Conservation (phyloP, 2,113 vertebrate genomes). For the Barnardius zonarius region DNA sequence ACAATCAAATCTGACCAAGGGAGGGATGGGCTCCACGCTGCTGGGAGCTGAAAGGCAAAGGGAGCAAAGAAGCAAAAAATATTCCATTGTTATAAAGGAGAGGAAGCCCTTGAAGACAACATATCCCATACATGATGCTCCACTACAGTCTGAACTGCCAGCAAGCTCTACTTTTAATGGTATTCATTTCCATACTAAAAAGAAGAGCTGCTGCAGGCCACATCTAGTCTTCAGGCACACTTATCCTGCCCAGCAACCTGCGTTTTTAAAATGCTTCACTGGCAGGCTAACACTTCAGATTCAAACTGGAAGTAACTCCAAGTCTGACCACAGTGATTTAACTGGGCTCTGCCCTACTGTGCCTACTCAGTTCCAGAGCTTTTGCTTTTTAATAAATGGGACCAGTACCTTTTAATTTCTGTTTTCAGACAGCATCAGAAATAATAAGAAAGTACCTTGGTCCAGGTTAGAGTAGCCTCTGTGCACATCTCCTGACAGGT, state of each 20-base stretch:
- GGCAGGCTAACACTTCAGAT: background rate
- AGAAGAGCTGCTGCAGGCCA: background rate
- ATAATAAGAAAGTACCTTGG: background rate
- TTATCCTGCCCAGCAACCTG: background rate
- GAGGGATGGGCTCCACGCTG: background rate
- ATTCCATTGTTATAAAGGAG: background rate
- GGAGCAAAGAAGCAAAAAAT: background rate
- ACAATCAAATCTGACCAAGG: background rate
- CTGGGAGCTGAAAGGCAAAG: background rate
- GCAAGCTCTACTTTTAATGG: background rate
- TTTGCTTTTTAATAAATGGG: background rate
- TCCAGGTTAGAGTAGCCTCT: background rate
- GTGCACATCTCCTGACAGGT: background rate
- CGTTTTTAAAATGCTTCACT: background rate
- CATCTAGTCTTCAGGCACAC: background rate
- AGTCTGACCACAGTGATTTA: background rate
- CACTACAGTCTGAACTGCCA: background rate
- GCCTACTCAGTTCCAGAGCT: background rate
- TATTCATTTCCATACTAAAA: background rate
- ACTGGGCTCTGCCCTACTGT: background rate
- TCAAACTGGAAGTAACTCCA: conserved; percentile 10
- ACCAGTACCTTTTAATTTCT: background rate
- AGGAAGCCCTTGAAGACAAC: background rate
- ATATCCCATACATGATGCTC: background rate
- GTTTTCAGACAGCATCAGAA: background rate